Percentiles rank a stretch among this genome's conserved stretches.
These are phyloP conservation scores for Elymnias hypermnestra DNA, from an alignment of 1,140 invertebrate genomes.

Conservation along the genomic window DNA sequence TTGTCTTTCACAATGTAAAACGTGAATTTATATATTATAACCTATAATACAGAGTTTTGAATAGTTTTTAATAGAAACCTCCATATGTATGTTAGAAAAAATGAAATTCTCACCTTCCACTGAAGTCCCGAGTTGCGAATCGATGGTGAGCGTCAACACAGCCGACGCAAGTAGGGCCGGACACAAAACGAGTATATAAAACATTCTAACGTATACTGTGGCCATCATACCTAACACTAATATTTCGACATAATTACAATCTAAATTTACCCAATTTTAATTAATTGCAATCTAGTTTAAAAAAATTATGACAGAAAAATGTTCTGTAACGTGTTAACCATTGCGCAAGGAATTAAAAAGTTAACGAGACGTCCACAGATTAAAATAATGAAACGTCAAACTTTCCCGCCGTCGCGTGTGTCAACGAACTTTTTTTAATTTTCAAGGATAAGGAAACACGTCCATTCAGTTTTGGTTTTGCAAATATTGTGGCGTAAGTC, in stretches of 20 bases:
- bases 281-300: too few species aligned
- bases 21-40: too few species aligned
- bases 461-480: conserved; percentile 53
- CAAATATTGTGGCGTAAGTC: conserved; percentile 58
- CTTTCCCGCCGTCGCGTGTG: conserved; percentile 28
- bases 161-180: conserved; percentile 53
- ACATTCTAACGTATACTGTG: conserved; percentile 44
- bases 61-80: not conserved
- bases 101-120: conserved; percentile 50
- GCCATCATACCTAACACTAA: conserved; percentile 12
- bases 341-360: conserved; percentile 7
- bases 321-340: not conserved
- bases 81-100: not conserved
- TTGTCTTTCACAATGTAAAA: too few species aligned
- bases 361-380: conserved; percentile 4
- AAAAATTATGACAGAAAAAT: too few species aligned
- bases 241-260: conserved; percentile 2
- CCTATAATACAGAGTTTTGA: too few species aligned
- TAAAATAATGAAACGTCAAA: conserved; percentile 23
- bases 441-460: conserved; percentile 46
- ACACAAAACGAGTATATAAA: conserved; percentile 49
- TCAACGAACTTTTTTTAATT: conserved; percentile 30
- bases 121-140: conserved; percentile 61
- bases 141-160: conserved; percentile 58
- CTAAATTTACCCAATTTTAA: not conserved